Evolutionary conservation across 2,113 vertebrate species (phyloP).

Genomic region (Trichechus manatus): DNA sequence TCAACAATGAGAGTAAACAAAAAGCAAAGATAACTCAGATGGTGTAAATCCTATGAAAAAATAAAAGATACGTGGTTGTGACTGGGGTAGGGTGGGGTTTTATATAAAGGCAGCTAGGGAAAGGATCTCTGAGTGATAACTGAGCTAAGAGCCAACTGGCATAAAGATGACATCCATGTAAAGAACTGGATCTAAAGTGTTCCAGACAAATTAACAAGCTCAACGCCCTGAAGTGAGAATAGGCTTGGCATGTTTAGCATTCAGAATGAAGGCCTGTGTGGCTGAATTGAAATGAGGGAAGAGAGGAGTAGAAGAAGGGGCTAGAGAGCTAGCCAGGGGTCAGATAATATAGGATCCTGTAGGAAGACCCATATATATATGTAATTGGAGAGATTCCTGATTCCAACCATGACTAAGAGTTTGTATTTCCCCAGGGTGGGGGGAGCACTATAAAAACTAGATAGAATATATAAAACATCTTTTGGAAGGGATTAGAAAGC

Average conservation of each 20-base stretch:
- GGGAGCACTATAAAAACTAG: neutral
- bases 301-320: neutral
- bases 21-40: neutral
- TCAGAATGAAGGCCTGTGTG: neutral
- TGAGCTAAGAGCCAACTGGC: neutral
- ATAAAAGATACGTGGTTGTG: neutral
- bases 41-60: neutral
- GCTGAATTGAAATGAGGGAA: constrained; percentile 8
- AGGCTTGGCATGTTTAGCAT: neutral
- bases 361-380: neutral
- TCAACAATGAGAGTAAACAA: constrained; percentile 21
- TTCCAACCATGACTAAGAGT: neutral
- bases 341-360: neutral
- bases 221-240: neutral
- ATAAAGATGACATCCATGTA: neutral
- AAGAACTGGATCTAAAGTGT: neutral
- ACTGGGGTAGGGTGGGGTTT: neutral
- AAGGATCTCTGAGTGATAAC: neutral
- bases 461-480: constrained; percentile 6
- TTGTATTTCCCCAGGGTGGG: constrained; percentile 24
- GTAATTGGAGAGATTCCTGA: neutral
- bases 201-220: neutral
- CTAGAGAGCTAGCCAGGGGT: neutral
- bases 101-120: neutral
- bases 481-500: neutral